Conservation (phyloP, 1,140 invertebrate species). For the Ephestia elutella region DNA sequence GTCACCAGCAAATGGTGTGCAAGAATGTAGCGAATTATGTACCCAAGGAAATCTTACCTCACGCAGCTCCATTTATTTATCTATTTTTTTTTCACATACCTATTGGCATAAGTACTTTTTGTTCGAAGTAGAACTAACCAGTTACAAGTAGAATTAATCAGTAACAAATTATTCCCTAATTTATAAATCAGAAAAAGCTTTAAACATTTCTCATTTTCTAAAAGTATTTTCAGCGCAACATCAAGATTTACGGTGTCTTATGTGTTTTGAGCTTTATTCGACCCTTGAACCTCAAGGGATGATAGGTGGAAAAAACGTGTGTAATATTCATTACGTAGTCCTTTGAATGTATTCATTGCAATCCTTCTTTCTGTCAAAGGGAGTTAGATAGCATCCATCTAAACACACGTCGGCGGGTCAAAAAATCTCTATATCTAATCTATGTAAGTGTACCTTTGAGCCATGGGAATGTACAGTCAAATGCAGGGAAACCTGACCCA, state of each 20-base stretch:
- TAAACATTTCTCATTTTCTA: too few relatives aligned
- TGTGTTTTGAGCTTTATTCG: background rate
- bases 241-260: too few relatives aligned
- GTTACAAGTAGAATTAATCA: too few relatives aligned
- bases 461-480: constrained; percentile 5
- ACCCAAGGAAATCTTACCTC: too few relatives aligned
- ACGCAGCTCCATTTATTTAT: too few relatives aligned
- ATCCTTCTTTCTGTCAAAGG: constrained; percentile 10
- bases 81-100: too few relatives aligned
- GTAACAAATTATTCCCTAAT: too few relatives aligned
- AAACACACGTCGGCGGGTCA: background rate
- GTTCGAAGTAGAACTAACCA: too few relatives aligned
- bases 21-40: background rate
- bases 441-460: background rate
- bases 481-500: too few relatives aligned
- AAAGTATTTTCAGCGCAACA: too few relatives aligned
- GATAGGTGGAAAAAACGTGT: constrained; percentile 8
- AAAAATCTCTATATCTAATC: background rate
- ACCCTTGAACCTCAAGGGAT: constrained; percentile 8
- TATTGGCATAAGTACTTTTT: too few relatives aligned
- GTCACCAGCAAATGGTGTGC: background rate
- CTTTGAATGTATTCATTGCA: constrained; percentile 9
- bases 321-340: constrained; percentile 8
- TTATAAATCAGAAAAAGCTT: too few relatives aligned
- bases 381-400: constrained; percentile 5